phyloP scores from a whole-genome alignment of 2,888 invertebrate genomes.

The Drosophila gaucha region DNA sequence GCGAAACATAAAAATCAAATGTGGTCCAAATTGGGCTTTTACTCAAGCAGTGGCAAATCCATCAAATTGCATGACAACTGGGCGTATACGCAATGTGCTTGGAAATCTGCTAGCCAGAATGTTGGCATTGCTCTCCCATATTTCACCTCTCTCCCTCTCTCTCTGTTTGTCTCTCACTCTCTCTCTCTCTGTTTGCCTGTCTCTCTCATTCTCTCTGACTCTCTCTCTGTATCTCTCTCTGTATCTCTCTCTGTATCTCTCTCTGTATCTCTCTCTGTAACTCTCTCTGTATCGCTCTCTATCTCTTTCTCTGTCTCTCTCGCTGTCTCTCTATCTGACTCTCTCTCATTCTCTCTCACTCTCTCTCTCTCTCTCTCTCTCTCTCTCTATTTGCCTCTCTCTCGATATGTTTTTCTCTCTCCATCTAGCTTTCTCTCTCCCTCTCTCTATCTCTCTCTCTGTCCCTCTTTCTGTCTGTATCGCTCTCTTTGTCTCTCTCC shows the following conservation, averaged over 20 bases:
- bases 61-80: slow-evolving; percentile 19
- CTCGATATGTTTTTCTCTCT: too few relatives aligned
- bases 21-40: not conserved
- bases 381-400: not conserved
- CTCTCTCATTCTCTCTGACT: not conserved
- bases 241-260: not conserved
- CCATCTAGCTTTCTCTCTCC: too few relatives aligned
- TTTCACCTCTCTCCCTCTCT: not conserved
- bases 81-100: slow-evolving; percentile 13
- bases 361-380: not conserved
- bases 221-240: not conserved
- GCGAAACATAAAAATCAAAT: slow-evolving; percentile 10
- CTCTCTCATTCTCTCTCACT: not conserved
- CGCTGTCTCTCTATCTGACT: not conserved
- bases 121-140: not conserved
- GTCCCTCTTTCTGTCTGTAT: not conserved
- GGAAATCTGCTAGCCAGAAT: not conserved
- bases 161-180: not conserved
- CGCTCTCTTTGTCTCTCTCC: not conserved
- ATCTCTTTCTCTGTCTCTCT: too few relatives aligned
- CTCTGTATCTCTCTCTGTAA: not conserved
- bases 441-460: not conserved
- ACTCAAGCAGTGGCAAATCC: slow-evolving; percentile 25
- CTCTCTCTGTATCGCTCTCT: not conserved
- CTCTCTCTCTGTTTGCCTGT: not conserved